Base-by-base conservation (phyloP, 1,140 invertebrate species). In the Mizuhopecten yessoensis region DNA sequence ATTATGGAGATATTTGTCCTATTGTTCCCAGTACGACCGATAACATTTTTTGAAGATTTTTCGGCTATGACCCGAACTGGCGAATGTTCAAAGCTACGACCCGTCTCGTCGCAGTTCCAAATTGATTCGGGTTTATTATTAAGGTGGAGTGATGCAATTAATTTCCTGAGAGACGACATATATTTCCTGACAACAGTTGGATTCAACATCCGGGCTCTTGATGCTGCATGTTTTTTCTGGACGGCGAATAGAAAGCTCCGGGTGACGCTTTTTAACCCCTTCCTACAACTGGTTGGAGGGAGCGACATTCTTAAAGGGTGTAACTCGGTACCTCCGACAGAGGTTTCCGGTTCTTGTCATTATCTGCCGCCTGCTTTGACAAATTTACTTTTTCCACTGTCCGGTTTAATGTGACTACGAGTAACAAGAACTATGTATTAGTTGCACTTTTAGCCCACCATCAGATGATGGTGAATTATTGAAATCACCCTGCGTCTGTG, bases 11-110 rank as follows among this genome's bases (percentile, higher is more conserved):
- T n/a, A n/a, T n/a, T n/a, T n/a, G n/a, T n/a, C n/a, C n/a, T n/a
- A n/a, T n/a, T n/a, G n/a, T n/a, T n/a, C n/a, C 57, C 88, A 0
- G 91, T 93, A 29, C 87, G 57, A 17, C 87, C 89, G 23, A 93
- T 15, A 3, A 93, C 49, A 33, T 49, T 36, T 45, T 49, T 91
- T 0, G 33, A 20, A 15, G 88, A 90, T 34, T 90, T 90, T 34
- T 93, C 42, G 15, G 91, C 91, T 86, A 91, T 39, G 2, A 49
- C 20, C 1, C 45, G 20, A 49, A n/a, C n/a, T n/a, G n/a, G n/a
- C n/a, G n/a, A n/a, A n/a, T n/a, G n/a, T n/a, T n/a, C n/a, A n/a
- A n/a, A n/a, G n/a, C n/a, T n/a, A n/a, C n/a, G n/a, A n/a, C n/a
- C n/a, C n/a, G n/a, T n/a, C n/a, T n/a, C n/a, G n/a, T n/a, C n/a